Evolutionary conservation across 2,797 vertebrate species (phyloP), one percentile per base, ranked within the genome.

Genomic region (Molothrus aeneus): DNA sequence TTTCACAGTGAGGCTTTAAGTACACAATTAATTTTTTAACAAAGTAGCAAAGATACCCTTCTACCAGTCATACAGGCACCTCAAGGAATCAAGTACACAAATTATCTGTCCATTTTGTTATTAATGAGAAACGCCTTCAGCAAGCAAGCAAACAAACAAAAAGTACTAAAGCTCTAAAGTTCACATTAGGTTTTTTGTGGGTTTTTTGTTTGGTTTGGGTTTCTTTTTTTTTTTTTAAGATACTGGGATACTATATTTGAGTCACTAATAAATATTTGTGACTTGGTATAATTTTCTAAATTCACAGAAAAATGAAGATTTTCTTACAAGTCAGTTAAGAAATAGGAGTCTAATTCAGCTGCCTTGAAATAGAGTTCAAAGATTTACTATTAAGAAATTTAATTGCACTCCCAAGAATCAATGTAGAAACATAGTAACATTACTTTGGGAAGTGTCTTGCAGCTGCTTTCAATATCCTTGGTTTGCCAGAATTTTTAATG

Each of bases 361-460:
- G n/a, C 40, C 74, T 68, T 71, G 48, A 91, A 92, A 80, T 13
- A 56, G 80, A 86, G 78, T 45, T 26, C 17, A 53, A 70, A 92
- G 31, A 48, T 61, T 71, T 90, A 36, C 15, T 80, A 29, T 36
- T 78, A 88, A 80, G 53, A 80, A 88, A 75, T 36, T 72, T 22
- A 84, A 80, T 53, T 86, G 16, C 68, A n/a, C 29, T 85, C 57
- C 86, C 48, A 90, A 83, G 42, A 83, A 83, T 60, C 59, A 77
- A 78, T 85, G 51, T 29, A 83, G 81, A 93, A 87, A 66, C 24
- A 68, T 74, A 71, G 79, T n/a, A 47, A 54, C 8, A 80, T 66
- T 88, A 75, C 47, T 92, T 92, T 47, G 21, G 40, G 90, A 93
- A 82, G 47, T 36, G 57, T 88, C 72, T 92, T 74, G 85, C 91